Conservation (phyloP, 2,797 vertebrate species). For the Intellagama lesueurii region DNA sequence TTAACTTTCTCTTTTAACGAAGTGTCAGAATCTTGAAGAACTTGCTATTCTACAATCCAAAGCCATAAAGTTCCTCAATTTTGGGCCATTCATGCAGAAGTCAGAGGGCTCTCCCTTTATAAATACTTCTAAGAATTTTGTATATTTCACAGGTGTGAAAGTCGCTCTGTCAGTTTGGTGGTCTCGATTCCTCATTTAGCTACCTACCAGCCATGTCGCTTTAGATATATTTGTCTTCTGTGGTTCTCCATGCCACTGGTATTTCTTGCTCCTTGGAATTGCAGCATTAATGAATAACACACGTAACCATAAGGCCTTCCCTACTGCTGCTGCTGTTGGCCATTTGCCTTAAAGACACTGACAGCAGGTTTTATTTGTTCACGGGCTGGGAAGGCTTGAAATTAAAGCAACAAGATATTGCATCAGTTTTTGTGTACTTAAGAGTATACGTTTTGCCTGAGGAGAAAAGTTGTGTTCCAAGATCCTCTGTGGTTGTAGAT, state of each 20-base stretch:
- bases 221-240: background rate
- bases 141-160: constrained; percentile 45
- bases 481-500: background rate
- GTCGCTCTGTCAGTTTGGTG: background rate
- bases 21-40: background rate
- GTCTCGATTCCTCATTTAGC: background rate
- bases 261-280: background rate
- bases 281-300: background rate
- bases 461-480: background rate
- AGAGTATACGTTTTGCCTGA: background rate
- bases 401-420: background rate
- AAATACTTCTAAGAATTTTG: constrained; percentile 23
- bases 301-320: background rate
- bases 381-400: background rate
- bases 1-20: background rate
- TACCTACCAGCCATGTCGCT: background rate
- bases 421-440: background rate
- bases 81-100: background rate
- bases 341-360: background rate
- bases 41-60: constrained; percentile 30
- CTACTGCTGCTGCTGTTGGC: background rate
- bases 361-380: background rate
- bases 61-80: background rate
- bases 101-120: background rate
- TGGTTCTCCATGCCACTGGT: background rate